Percentiles rank a stretch among this genome's conserved stretches.
Evolutionary conservation across 2,113 vertebrate species (phyloP).

Genomic region (Empidonax traillii): DNA sequence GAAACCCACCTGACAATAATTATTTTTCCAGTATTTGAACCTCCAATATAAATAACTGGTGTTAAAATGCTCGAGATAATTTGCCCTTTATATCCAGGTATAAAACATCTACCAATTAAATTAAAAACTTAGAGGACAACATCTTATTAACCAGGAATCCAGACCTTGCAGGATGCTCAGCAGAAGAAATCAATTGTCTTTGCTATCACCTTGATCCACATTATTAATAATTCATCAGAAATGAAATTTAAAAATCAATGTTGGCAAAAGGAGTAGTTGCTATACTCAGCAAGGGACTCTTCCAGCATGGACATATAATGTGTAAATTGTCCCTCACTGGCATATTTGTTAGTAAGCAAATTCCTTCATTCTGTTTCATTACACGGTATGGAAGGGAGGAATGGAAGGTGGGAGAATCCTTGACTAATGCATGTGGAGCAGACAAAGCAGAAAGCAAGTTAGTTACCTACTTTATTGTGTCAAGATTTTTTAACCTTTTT

Average conservation of each 20-base stretch:
- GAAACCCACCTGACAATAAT: background rate
- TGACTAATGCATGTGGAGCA: background rate
- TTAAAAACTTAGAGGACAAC: conserved; percentile 6
- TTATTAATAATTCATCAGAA: conserved; percentile 73
- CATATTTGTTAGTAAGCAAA: background rate
- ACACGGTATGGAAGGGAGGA: background rate
- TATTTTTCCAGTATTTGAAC: background rate
- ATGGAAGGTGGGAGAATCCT: background rate
- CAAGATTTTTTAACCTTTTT: background rate
- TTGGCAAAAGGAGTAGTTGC: background rate
- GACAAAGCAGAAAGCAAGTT: background rate
- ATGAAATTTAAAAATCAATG: conserved; percentile 61
- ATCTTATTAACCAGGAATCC: conserved; percentile 22
- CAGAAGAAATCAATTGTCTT: conserved; percentile 69
- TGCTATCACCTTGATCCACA: conserved; percentile 57
- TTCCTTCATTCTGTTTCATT: background rate
- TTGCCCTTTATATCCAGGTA: background rate
- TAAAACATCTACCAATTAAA: background rate
- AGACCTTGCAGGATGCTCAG: conserved; percentile 12
- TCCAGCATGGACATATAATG: background rate
- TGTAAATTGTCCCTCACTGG: background rate
- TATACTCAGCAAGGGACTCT: background rate
- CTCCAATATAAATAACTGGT: background rate
- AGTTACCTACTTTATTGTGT: background rate
- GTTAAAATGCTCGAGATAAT: background rate